Evolutionary conservation across 2,797 vertebrate genomes (phyloP), one percentile per base, ranked within the genome.

Genomic region (Fringilla coelebs): DNA sequence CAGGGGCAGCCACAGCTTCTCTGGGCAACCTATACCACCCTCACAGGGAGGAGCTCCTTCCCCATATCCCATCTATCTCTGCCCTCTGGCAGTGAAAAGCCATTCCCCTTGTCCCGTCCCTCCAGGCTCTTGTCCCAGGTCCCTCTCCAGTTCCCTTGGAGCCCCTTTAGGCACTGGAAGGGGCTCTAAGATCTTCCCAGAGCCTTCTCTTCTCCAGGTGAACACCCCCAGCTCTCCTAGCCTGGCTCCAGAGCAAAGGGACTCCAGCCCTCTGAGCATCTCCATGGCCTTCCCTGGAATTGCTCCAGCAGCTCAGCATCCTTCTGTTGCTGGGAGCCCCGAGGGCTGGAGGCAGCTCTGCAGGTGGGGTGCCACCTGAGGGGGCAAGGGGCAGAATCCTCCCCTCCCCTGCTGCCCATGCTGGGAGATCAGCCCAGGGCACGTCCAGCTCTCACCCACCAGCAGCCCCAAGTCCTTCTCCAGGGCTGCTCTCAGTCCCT

Each of bases 321-420:
- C 18, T 54, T 41, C 14, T 10, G 0, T 2, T 88, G 31, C 26
- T 54, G 26, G 12, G 9, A 7, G 7, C 6, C 20, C 48, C 71
- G 28, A 49, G 43, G 24, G 28, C 49, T 51, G 38, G 51, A 46
- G 55, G 43, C 24, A 89, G 63, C 32, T 76, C 32, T 70, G 32
- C 41, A 57, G 63, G 17, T 55, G 49, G 2, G 11, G 11, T 29
- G 5, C 43, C 49, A 57, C 19, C 57, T 76, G 57, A 63, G 32
- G 28, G 36, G 28, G 9, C 54, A 67, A 74, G 13, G 10, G 31
- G 11, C 43, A 57, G 49, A 63, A 57, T 51, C 18, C 31, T 4
- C 12, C 49, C 38, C 20, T 71, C 1, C 41, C 29, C 65, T 70
- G 32, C 49, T 57, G 57, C 57, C n/a, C 57, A 9, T 0, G 0